Base-by-base conservation (phyloP, 2,888 invertebrate species). In the Eupithecia tripunctaria region DNA sequence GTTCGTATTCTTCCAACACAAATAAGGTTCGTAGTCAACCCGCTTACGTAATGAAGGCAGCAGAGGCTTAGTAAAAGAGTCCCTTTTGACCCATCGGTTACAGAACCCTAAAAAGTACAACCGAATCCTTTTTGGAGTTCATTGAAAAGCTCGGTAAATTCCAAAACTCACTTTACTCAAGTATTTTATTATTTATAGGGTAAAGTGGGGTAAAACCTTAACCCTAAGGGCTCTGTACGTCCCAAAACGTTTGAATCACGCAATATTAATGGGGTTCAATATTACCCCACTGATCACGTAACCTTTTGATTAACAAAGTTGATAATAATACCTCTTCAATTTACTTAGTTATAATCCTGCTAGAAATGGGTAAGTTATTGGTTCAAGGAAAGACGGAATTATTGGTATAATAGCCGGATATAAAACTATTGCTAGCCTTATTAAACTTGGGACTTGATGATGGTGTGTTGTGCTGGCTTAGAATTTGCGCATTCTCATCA, bases 231-330 rank as follows among this genome's bases (percentile, higher is more conserved):
- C 3, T 12, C 56, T 56, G 4, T 25, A 25, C 21, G 25, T 56
- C 56, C 56, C 56, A 56, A 56, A 56, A 56, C 56, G 25, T 56
- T 56, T 56, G 21, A 21, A 14, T 56, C 56, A 14, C 56, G 21
- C 56, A 56, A 25, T 51, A 51, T 56, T 56, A 56, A 56, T 56
- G 25, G 56, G 56, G 21, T 56, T 25, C 56, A 56, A 56, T 56
- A 56, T 25, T 56, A 63, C 12, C 32, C 18, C 29, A 3, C 21
- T 64, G 64, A 64, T 41, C 21, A 38, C 8, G 32, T 27, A 27
- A 18, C 41, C 32, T 29, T 67, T 56, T 25, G 43, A 72, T 51
- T 65, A 65, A 25, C 41, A 56, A 64, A 68, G 27, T 47, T 64
- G 36, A 38, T 36, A n/a, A 63, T 38, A 38, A 41, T 64, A 64